Evolutionary conservation across 1,140 invertebrate genomes (phyloP).

Genomic region (Conopomorpha cramerella): DNA sequence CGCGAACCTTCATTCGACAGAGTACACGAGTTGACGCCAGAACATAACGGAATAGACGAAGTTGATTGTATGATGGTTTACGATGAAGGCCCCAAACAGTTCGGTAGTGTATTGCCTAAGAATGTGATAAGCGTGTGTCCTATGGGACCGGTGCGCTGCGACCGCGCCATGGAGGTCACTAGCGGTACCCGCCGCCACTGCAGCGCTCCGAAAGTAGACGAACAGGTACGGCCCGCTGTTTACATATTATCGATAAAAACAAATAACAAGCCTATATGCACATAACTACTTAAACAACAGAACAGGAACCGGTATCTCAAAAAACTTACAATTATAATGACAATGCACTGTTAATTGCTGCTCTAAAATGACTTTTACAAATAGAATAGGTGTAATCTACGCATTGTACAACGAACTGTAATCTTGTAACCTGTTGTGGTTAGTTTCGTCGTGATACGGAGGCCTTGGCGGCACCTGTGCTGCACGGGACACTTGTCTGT

Average conservation of each 20-base stretch:
- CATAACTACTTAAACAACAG: conserved; percentile 13
- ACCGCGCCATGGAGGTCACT: conserved; percentile 48
- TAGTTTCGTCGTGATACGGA: no score
- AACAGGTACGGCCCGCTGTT: conserved; percentile 52
- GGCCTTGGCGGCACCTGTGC: no score
- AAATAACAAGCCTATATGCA: conserved; percentile 22
- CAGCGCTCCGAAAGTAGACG: conserved; percentile 51
- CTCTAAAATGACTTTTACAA: no score
- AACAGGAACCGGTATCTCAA: no score
- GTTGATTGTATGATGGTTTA: conserved; percentile 27
- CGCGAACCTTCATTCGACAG: conserved; percentile 36
- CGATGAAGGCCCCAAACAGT: conserved; percentile 29
- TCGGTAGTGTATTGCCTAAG: conserved; percentile 31
- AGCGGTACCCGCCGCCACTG: conserved; percentile 44
- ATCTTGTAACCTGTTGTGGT: neutral
- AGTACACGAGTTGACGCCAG: conserved; percentile 27
- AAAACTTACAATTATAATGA: no score
- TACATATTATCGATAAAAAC: conserved; percentile 46
- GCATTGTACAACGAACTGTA: conserved; percentile 6
- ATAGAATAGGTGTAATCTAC: conserved; percentile 10
- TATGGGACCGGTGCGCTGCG: conserved; percentile 38
- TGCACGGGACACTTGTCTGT: no score
- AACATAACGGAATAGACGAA: conserved; percentile 17
- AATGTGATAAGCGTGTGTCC: conserved; percentile 40
- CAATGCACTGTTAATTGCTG: no score